phyloP scores from a whole-genome alignment of 2,113 vertebrate species.

The Pedetes capensis region DNA sequence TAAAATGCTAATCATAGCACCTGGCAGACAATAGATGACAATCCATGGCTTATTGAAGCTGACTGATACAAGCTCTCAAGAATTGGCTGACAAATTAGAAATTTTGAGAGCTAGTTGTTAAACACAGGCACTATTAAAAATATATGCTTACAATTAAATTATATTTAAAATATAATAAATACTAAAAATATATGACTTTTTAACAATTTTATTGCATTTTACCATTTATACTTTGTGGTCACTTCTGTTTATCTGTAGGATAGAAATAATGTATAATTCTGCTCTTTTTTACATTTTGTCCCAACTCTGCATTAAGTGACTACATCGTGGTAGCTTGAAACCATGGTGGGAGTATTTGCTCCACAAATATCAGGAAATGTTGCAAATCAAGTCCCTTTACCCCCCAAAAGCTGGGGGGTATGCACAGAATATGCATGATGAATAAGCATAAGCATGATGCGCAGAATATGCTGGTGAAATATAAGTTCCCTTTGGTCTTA shows the following conservation, averaged over 20 bases:
- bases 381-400: neutral
- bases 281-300: neutral
- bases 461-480: neutral
- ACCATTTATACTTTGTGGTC: neutral
- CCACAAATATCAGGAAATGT: neutral
- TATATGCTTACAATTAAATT: neutral
- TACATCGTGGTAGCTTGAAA: neutral
- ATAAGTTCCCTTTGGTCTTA: neutral
- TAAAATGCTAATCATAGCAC: neutral
- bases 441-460: no score
- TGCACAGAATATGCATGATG: no score
- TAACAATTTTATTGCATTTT: conserved; percentile 3
- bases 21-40: neutral
- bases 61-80: neutral
- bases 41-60: neutral
- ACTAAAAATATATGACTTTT: neutral
- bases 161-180: neutral
- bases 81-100: neutral
- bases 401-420: no score
- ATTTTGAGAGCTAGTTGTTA: neutral
- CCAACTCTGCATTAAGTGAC: neutral
- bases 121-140: neutral
- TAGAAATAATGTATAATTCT: neutral
- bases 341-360: neutral
- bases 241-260: neutral